Evolutionary conservation across 2,113 vertebrate species (phyloP), one percentile per base, ranked within the genome.

Genomic region (Ancistrus triradiatus): DNA sequence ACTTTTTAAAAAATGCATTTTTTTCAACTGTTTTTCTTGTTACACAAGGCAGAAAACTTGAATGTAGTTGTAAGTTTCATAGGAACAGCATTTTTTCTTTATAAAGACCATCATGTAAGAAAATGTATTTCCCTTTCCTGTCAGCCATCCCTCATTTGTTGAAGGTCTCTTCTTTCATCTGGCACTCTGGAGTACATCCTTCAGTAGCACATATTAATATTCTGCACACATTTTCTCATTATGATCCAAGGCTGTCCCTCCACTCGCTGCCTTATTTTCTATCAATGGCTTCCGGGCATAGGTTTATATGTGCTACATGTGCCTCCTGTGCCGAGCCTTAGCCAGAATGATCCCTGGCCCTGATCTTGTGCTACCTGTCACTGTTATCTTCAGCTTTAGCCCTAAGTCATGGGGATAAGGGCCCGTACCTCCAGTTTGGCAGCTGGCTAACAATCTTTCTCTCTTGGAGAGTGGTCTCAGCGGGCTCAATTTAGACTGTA

Each of bases 401-500:
- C 77, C 27, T 51, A 62, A 83, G 75, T 75, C 74, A 72, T 76
- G 76, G 74, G 79, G 73, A 78, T 70, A 43, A 51, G 51, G 62
- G 69, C 61, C 56, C 66, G 7, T 13, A 48, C 63, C 66, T 69
- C 55, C 76, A 63, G 69, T 79, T 74, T 72, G 40, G 37, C 66
- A 72, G 73, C 70, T 78, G 75, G 72, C 78, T 77, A 83, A 84
- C 85, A 84, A 81, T 74, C 78, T 56, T 71, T 74, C 74, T 79
- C 74, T 78, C 75, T 78, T 80, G 81, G 78, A 80, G 81, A 83
- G 75, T 66, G 44, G 83, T 86, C 87, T 85, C 85, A 67, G 75
- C 84, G 85, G 85, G 84, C 82, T 87, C 78, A 86, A 87, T 87
- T 89, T 89, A 85, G 76, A 82, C 76, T 76, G 74, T 69, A 73